Evolutionary conservation across 64 coral and sea anemone genomes (phyloP).

Genomic region (Actinia equina): DNA sequence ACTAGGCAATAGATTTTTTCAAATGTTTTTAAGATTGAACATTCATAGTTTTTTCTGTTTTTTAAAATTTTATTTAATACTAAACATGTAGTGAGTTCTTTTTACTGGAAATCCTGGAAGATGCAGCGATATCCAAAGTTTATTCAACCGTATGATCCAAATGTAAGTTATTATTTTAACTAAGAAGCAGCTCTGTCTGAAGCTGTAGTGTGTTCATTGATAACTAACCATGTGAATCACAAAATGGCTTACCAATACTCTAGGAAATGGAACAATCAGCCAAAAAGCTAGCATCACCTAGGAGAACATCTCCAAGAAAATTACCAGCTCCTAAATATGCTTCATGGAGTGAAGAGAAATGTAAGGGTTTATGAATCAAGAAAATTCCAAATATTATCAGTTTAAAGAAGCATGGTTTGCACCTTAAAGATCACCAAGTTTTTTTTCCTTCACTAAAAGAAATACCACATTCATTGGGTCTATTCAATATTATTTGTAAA

Average conservation of each 20-base stretch:
- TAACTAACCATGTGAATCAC: not conserved
- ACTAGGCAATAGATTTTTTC: not conserved
- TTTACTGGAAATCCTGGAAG: not conserved
- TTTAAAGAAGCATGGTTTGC: not conserved
- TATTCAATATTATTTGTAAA: too few relatives aligned
- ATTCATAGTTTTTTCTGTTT: not conserved
- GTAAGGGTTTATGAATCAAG: conserved; percentile 4
- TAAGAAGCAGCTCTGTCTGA: not conserved
- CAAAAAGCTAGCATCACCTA: not conserved
- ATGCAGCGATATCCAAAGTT: conserved; percentile 8
- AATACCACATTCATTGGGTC: too few relatives aligned
- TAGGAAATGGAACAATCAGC: not conserved
- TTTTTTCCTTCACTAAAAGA: not conserved
- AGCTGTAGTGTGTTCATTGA: not conserved
- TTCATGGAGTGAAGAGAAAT: not conserved
- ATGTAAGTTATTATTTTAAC: not conserved
- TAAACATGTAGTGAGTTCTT: not conserved
- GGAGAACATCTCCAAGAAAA: not conserved
- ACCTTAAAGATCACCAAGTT: not conserved
- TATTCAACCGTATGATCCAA: not conserved
- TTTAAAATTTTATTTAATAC: not conserved
- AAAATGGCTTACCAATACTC: not conserved
- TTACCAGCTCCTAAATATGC: not conserved
- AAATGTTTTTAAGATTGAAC: not conserved
- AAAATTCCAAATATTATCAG: not conserved